These are phyloP conservation scores for Pemphredon lugubris DNA, from an alignment of 2,888 invertebrate species.

Conservation along the genomic window DNA sequence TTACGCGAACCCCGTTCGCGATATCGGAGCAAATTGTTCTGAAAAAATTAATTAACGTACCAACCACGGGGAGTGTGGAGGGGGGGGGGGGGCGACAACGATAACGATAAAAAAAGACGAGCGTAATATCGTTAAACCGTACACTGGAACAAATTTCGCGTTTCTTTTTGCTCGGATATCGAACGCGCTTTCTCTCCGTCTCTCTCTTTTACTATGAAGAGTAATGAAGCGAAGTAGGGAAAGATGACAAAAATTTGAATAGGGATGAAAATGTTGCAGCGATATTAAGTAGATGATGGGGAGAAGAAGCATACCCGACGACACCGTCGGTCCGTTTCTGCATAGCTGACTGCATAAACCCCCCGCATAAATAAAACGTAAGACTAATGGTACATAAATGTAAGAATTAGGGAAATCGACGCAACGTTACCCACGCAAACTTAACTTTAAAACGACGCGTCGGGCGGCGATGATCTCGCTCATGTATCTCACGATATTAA, in stretches of 20 bases:
- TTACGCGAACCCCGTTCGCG: too few species aligned
- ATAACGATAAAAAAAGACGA: neutral
- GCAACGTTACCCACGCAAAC: conserved; percentile 3
- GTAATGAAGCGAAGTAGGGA: conserved; percentile 7
- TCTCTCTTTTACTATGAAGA: neutral
- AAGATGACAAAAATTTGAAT: conserved; percentile 13
- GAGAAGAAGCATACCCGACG: conserved; percentile 13
- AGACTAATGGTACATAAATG: neutral
- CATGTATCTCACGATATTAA: too few species aligned
- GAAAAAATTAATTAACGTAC: too few species aligned
- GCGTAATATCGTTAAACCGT: conserved; percentile 1
- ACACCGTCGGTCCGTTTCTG: conserved; percentile 10
- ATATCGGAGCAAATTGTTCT: too few species aligned
- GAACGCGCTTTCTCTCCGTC: neutral
- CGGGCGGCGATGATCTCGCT: neutral
- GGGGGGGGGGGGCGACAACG: too few species aligned
- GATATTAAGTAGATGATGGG: conserved; percentile 16
- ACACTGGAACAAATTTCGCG: conserved; percentile 1
- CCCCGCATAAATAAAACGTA: conserved; percentile 7
- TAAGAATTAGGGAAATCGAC: conserved; percentile 24
- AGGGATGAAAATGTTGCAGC: conserved; percentile 3
- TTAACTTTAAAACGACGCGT: neutral
- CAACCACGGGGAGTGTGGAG: too few species aligned
- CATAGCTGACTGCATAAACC: conserved; percentile 12
- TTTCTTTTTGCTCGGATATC: neutral